A percentile compares a stretch with the other conserved stretches of the same genome.
These are phyloP conservation scores for Cyclura pinguis DNA, from an alignment of 2,797 vertebrate species.

Conservation along the genomic window DNA sequence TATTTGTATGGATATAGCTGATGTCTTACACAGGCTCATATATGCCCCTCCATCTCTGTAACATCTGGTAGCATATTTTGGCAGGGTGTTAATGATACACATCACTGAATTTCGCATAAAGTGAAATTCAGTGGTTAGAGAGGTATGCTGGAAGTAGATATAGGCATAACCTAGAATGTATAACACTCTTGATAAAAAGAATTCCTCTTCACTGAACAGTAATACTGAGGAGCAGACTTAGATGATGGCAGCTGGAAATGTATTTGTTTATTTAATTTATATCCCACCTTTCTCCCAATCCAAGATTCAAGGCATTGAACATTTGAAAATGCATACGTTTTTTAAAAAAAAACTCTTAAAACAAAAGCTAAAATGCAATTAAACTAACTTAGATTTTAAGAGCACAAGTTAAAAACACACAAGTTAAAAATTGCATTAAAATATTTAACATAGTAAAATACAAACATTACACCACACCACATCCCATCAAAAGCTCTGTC, in stretches of 20 bases:
- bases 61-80: not conserved
- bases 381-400: no score
- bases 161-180: not conserved
- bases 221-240: no score
- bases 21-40: not conserved
- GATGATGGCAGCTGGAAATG: not conserved
- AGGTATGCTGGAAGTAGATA: not conserved
- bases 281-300: no score
- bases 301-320: no score
- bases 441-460: not conserved
- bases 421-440: not conserved
- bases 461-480: not conserved
- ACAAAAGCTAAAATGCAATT: no score
- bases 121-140: not conserved
- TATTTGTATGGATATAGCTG: not conserved
- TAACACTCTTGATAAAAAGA: not conserved
- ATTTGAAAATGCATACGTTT: no score
- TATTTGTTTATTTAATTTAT: not conserved
- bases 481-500: no score
- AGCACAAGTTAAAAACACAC: no score
- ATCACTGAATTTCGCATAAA: no score
- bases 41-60: not conserved
- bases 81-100: not conserved
- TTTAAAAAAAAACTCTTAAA: no score
- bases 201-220: not conserved